Conservation (phyloP, 2,797 vertebrate genomes). For the Hybognathus amarus region DNA sequence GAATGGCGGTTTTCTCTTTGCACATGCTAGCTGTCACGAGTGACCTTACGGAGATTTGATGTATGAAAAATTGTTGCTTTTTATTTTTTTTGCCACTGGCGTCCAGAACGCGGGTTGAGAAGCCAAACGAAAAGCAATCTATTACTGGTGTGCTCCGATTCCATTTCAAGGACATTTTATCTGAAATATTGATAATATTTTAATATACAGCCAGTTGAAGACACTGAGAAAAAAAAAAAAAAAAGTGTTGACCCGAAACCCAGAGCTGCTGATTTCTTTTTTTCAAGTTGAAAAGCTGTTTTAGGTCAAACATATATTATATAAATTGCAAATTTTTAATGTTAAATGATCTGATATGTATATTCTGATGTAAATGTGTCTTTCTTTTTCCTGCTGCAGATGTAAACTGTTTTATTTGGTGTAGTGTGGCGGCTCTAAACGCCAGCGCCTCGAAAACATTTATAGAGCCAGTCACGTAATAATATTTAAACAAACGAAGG, state of each 20-base stretch:
- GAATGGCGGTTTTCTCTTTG: constrained; percentile 93
- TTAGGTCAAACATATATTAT: constrained; percentile 77
- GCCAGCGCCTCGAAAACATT: constrained; percentile 86
- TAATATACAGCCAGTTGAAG: constrained; percentile 89
- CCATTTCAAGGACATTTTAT: constrained; percentile 71
- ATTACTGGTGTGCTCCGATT: constrained; percentile 68
- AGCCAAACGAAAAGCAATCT: constrained; percentile 69
- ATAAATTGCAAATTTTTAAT: constrained; percentile 74
- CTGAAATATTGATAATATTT: constrained; percentile 85
- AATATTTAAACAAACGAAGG: constrained; percentile 73
- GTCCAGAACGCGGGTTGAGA: constrained; percentile 66
- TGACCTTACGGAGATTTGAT: constrained; percentile 66
- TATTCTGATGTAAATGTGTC: constrained; percentile 72
- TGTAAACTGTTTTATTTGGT: constrained; percentile 61
- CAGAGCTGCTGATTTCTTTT: constrained; percentile 87
- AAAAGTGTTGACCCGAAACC: constrained; percentile 74
- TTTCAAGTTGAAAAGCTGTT: constrained; percentile 82
- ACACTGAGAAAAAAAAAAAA: constrained; percentile 86
- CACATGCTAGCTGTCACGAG: constrained; percentile 91
- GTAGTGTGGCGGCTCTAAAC: constrained; percentile 83
- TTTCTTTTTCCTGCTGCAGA: constrained; percentile 54
- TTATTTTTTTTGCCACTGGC: constrained; percentile 60
- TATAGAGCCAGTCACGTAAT: constrained; percentile 87
- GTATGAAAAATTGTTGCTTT: constrained; percentile 58
- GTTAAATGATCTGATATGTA: constrained; percentile 74